Percentiles rank a stretch among this genome's conserved stretches.
These are phyloP conservation scores for Tretioscincus oriximinensis DNA, from an alignment of 2,113 vertebrate genomes.

Conservation along the genomic window DNA sequence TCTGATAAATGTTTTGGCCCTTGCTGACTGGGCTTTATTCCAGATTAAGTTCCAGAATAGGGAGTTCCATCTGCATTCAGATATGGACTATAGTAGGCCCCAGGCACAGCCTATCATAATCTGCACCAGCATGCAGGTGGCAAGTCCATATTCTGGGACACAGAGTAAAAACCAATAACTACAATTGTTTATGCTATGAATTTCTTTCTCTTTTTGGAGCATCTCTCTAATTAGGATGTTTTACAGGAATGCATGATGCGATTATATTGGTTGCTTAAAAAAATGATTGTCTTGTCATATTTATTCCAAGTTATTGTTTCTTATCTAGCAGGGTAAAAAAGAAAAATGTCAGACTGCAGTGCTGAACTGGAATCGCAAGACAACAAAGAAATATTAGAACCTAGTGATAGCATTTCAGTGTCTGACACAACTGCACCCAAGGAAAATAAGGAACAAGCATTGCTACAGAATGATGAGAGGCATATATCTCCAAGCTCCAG, in stretches of 20 bases:
- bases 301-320: conserved; percentile 24
- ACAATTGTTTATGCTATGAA: no score
- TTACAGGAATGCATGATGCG: background rate
- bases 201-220: no score
- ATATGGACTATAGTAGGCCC: no score
- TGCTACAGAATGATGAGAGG: conserved; percentile 24
- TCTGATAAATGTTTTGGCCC: no score
- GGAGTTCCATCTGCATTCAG: no score
- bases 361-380: conserved; percentile 45
- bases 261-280: conserved; percentile 12
- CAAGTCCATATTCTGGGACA: no score
- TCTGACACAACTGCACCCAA: background rate
- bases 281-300: background rate
- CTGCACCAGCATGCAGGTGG: no score
- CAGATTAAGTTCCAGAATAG: no score
- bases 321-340: conserved; percentile 43
- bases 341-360: conserved; percentile 70
- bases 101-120: no score
- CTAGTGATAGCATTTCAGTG: conserved; percentile 31
- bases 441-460: background rate
- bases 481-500: conserved; percentile 20
- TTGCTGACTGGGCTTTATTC: no score
- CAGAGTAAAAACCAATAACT: no score
- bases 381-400: conserved; percentile 39
- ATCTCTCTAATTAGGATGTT: no score